Evolutionary conservation across 2,113 vertebrate species (phyloP), one percentile per base, ranked within the genome.

Genomic region (Mionectes macconnelli): DNA sequence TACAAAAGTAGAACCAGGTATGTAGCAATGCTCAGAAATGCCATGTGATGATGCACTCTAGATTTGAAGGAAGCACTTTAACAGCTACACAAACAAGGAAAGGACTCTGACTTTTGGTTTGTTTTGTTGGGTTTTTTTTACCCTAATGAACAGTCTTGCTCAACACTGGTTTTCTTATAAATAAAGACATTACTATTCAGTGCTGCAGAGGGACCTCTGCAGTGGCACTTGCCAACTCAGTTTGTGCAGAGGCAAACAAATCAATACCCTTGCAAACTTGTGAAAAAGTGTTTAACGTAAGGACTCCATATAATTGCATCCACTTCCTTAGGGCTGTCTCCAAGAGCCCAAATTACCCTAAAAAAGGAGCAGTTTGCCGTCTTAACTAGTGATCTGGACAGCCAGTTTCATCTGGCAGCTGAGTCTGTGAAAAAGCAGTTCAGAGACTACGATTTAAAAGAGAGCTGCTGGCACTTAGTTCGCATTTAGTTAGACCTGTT

Each of bases 31-130:
- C 47, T 80, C 44, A 88, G 52, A 72, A 79, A 30, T 10, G 2
- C 3, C 9, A 14, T 28, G 16, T 0, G 1, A 7, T n/a, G 10
- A 21, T 17, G 14, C 11, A 30, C 2, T 18, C 3, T 33, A 37
- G 21, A 49, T 73, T 40, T 78, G 30, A 83, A 90, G 14, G 13
- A 67, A 82, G 1, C 11, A 70, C 70, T 80, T 70, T 30, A 62
- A 22, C 14, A 66, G 19, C 12, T 67, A 42, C 13, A 4, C 12
- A 69, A 56, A 68, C 10, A 76, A 56, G 14, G 4, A 21, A 73
- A 77, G 8, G 14, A n/a, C 22, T 74, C 12, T 40, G 20, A n/a
- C 1, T 9, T 3, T 40, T 56, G 63, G 83, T 80, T 3, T 2
- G n/a, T n/a, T n/a, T n/a, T n/a, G n/a, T n/a, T n/a, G n/a, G n/a